phyloP scores from a whole-genome alignment of 2,888 invertebrate species.

The Punctoribates punctum region DNA sequence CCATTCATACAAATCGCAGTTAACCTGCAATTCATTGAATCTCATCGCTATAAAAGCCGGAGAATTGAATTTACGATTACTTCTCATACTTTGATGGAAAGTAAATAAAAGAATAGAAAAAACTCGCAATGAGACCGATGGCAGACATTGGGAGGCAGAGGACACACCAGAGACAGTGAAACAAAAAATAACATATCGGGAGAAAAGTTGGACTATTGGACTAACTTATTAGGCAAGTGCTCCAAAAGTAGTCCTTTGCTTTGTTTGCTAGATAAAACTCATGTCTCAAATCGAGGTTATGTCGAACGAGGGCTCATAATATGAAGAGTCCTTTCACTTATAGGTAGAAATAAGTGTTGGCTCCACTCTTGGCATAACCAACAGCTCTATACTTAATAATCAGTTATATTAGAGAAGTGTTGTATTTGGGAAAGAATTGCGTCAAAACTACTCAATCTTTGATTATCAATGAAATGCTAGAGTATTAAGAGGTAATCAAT shows the following conservation, averaged over 20 bases:
- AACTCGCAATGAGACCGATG: no score
- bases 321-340: background rate
- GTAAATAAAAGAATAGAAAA: background rate
- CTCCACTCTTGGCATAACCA: background rate
- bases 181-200: background rate
- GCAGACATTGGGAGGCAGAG: background rate
- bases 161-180: background rate
- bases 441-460: conserved; percentile 32
- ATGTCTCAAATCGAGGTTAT: conserved; percentile 4
- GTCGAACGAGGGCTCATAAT: background rate
- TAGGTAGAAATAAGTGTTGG: background rate
- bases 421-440: background rate
- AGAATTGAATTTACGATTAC: background rate
- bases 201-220: conserved; percentile 12
- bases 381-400: background rate
- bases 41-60: background rate
- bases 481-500: conserved; percentile 38
- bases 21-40: conserved; percentile 10
- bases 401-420: conserved; percentile 1
- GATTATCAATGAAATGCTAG: conserved; percentile 34
- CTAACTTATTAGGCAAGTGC: conserved; percentile 28
- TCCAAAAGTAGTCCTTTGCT: conserved; percentile 13
- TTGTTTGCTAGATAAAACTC: background rate
- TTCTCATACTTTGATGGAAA: conserved; percentile 9
- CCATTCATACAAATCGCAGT: conserved; percentile 15